phyloP scores from a whole-genome alignment of 2,888 invertebrate genomes.

The Crioceris asparagi region DNA sequence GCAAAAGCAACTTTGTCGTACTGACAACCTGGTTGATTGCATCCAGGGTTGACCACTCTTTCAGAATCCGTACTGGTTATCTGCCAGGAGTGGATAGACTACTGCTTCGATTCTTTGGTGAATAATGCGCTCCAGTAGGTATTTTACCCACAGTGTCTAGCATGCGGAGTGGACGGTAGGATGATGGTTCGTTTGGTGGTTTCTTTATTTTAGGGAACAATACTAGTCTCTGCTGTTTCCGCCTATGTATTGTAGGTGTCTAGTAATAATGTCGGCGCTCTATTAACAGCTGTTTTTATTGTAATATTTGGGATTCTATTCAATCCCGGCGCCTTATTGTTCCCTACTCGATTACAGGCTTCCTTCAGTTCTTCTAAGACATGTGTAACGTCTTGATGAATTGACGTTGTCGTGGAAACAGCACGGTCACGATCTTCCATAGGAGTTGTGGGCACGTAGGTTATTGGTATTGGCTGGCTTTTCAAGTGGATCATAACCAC shows the following conservation, averaged over 20 bases:
- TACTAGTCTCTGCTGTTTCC: no score
- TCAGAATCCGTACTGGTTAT: background rate
- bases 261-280: background rate
- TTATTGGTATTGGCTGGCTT: background rate
- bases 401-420: no score
- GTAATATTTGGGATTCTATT: no score
- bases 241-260: background rate
- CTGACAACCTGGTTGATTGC: background rate
- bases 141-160: background rate
- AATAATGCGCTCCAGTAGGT: background rate
- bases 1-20: background rate
- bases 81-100: background rate
- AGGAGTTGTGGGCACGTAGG: no score
- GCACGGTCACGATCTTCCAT: no score
- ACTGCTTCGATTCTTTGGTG: background rate
- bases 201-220: background rate
- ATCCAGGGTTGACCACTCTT: constrained; percentile 1
- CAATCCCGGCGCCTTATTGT: no score
- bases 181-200: background rate
- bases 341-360: no score
- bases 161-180: no score
- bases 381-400: no score
- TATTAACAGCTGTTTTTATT: background rate
- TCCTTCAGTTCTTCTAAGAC: no score
- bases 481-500: background rate